phyloP scores from a whole-genome alignment of 2,888 invertebrate species.

The Scaptomyza parva region DNA sequence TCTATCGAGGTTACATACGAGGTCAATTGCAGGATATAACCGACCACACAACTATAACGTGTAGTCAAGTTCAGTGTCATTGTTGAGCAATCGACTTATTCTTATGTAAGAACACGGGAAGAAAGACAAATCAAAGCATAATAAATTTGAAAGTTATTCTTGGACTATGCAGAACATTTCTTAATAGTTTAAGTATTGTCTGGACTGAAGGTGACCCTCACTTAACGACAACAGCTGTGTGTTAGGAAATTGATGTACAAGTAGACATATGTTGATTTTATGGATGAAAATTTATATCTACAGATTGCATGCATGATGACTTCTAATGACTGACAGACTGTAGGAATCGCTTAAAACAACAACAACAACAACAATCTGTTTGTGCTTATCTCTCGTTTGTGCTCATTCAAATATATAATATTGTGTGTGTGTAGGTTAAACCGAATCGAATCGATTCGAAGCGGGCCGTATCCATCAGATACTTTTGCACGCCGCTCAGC shows the following conservation, averaged over 20 bases:
- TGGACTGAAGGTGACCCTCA: constrained; percentile 52
- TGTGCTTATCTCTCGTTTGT: constrained; percentile 14
- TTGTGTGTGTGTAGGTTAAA: constrained; percentile 13
- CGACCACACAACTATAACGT: constrained; percentile 17
- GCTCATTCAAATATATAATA: constrained; percentile 62
- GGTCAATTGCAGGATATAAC: constrained; percentile 38
- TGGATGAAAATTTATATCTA: constrained; percentile 15
- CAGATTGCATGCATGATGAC: constrained; percentile 27
- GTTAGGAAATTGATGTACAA: neutral
- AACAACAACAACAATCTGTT: constrained; percentile 5
- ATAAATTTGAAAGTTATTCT: constrained; percentile 28
- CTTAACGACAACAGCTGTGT: constrained; percentile 2
- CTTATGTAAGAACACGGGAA: constrained; percentile 41
- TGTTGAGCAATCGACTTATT: constrained; percentile 10
- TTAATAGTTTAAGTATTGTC: constrained; percentile 6
- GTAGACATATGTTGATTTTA: constrained; percentile 11
- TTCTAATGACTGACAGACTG: constrained; percentile 43
- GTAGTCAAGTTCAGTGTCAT: constrained; percentile 66
- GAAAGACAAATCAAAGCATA: constrained; percentile 39
- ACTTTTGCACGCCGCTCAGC: constrained; percentile 51
- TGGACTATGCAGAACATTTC: constrained; percentile 49
- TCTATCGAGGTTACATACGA: constrained; percentile 58
- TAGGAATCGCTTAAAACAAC: constrained; percentile 22
- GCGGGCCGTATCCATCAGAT: constrained; percentile 57
- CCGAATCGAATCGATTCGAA: constrained; percentile 26